These are phyloP conservation scores for Drosophila murphyi DNA, from an alignment of 1,140 invertebrate species.

Conservation along the genomic window DNA sequence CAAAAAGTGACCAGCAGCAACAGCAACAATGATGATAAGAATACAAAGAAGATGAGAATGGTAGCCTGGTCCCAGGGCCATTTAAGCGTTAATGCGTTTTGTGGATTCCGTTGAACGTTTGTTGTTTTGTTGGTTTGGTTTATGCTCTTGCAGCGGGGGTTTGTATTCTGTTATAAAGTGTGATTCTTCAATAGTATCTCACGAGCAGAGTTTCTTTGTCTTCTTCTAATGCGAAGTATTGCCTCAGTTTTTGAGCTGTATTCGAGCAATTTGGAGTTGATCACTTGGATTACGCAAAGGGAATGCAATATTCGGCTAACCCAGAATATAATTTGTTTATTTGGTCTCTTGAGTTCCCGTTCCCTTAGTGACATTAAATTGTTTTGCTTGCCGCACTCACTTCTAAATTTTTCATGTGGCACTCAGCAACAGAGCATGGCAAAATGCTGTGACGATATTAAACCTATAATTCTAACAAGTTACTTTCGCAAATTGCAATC, in stretches of 20 bases:
- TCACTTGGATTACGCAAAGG: neutral
- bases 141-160: conserved; percentile 27
- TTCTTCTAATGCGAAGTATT: too few species aligned
- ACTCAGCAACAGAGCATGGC: conserved; percentile 42
- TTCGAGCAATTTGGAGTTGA: too few species aligned
- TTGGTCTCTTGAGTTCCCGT: conserved; percentile 4
- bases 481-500: conserved; percentile 55
- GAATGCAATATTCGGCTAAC: neutral
- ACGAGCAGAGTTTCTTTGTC: too few species aligned
- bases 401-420: conserved; percentile 72
- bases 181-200: neutral
- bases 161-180: neutral
- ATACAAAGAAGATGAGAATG: neutral
- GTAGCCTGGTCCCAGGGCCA: conserved; percentile 36
- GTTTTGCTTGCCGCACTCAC: conserved; percentile 55
- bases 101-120: conserved; percentile 26
- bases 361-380: conserved; percentile 67
- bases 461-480: conserved; percentile 50
- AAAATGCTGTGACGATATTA: conserved; percentile 8
- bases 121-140: conserved; percentile 30
- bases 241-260: too few species aligned
- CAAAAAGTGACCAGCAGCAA: too few species aligned
- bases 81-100: conserved; percentile 53
- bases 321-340: conserved; percentile 1
- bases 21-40: neutral